Evolutionary conservation across 35 echinoderm and acorn worm genomes (phyloP).

Genomic region (Ophiothrix spiculata): DNA sequence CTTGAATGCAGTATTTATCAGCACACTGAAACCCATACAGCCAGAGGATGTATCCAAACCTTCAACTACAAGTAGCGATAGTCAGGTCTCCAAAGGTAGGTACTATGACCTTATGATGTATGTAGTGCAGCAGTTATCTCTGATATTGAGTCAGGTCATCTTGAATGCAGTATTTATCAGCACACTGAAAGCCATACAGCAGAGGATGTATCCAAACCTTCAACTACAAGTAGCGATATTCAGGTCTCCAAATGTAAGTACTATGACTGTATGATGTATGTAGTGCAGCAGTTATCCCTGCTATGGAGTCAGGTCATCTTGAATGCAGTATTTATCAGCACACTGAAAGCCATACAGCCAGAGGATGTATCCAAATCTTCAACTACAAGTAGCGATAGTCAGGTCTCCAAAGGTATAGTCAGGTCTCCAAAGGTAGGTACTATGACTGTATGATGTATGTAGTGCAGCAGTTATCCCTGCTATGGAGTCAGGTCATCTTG

Average conservation of each 20-base stretch:
- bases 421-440: too few relatives aligned
- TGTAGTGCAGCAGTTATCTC: constrained; percentile 64
- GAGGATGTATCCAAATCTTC: constrained; percentile 48
- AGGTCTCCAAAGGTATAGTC: too few relatives aligned
- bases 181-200: constrained; percentile 50
- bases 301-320: constrained; percentile 77
- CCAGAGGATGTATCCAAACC: constrained; percentile 47
- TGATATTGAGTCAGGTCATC: constrained; percentile 73
- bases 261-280: constrained; percentile 81
- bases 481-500: constrained; percentile 76
- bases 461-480: constrained; percentile 53
- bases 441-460: constrained; percentile 86
- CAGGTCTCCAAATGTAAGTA: constrained; percentile 51
- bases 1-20: constrained; percentile 58
- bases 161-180: constrained; percentile 59
- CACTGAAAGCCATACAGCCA: constrained; percentile 52
- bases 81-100: too few relatives aligned
- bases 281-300: constrained; percentile 60
- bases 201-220: constrained; percentile 44
- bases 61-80: too few relatives aligned
- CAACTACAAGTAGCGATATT: too few relatives aligned
- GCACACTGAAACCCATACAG: constrained; percentile 46
- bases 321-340: constrained; percentile 51
- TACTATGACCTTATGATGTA: constrained; percentile 79
- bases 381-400: too few relatives aligned